Percentiles rank a stretch among this genome's conserved stretches.
These are phyloP conservation scores for Porites lutea DNA, from an alignment of 64 coral and sea anemone species.

Conservation along the genomic window DNA sequence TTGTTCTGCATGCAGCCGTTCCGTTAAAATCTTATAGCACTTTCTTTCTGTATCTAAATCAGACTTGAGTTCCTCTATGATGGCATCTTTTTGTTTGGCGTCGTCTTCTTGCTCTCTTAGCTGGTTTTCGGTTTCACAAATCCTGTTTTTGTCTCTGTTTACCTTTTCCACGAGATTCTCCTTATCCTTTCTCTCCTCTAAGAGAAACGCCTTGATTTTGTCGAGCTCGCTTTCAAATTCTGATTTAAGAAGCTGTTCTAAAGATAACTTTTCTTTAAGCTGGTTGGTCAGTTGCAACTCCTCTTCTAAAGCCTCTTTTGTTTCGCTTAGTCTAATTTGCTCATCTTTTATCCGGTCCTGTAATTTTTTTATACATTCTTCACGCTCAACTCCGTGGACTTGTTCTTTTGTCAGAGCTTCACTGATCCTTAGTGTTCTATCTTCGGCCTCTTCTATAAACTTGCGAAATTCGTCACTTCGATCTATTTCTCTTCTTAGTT, in stretches of 20 bases:
- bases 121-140: slow-evolving; percentile 48
- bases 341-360: slow-evolving; percentile 24
- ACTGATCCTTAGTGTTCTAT: slow-evolving; percentile 60
- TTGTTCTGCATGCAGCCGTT: slow-evolving; percentile 63
- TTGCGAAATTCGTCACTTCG: slow-evolving; percentile 37
- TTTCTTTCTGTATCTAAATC: slow-evolving; percentile 75
- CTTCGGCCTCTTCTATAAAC: slow-evolving; percentile 68
- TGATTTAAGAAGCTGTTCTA: slow-evolving; percentile 63
- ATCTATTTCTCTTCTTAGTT: slow-evolving; percentile 33
- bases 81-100: slow-evolving; percentile 1
- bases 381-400: slow-evolving; percentile 53
- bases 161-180: slow-evolving; percentile 40
- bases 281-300: slow-evolving; percentile 48
- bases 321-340: slow-evolving; percentile 9
- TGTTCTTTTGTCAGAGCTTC: slow-evolving; percentile 70
- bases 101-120: slow-evolving; percentile 50
- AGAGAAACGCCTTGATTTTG: slow-evolving; percentile 34
- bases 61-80: slow-evolving; percentile 56
- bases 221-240: slow-evolving; percentile 70
- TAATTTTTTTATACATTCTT: slow-evolving; percentile 40
- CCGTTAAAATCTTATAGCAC: slow-evolving; percentile 57
- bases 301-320: slow-evolving; percentile 5
- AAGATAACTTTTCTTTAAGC: slow-evolving; percentile 57
- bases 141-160: slow-evolving; percentile 40
- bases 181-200: slow-evolving; percentile 44